These are phyloP conservation scores for Parelbella ahira DNA, from an alignment of 2,888 invertebrate genomes.

Conservation along the genomic window DNA sequence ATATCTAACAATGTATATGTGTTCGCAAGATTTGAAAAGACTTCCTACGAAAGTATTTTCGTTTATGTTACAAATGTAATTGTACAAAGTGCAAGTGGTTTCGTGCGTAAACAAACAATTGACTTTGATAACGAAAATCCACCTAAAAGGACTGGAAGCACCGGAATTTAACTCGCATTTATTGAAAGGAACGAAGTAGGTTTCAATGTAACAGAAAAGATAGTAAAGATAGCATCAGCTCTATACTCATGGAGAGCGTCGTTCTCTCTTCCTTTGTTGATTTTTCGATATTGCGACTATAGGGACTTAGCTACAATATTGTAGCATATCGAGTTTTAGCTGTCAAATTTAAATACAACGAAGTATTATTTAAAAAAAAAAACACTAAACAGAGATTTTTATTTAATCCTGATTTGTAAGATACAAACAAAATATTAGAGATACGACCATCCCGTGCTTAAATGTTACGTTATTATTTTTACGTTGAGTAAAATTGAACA, in stretches of 20 bases:
- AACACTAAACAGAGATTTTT: no score
- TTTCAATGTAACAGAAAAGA: conserved; percentile 12
- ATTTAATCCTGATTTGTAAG: no score
- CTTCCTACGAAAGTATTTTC: no score
- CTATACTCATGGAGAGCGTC: background rate
- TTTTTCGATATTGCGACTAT: conserved; percentile 12
- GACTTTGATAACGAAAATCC: conserved; percentile 2
- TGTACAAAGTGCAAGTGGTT: background rate
- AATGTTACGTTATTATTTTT: no score
- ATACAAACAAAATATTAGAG: no score
- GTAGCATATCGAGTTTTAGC: background rate
- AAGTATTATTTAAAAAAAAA: background rate
- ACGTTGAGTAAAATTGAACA: no score
- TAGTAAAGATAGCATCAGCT: conserved; percentile 6
- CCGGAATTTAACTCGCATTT: conserved; percentile 8
- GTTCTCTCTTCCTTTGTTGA: conserved; percentile 6
- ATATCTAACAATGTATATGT: no score
- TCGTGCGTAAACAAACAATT: background rate
- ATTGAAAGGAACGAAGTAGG: conserved; percentile 15
- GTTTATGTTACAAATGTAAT: no score
- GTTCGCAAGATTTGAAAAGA: no score
- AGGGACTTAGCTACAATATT: conserved; percentile 2
- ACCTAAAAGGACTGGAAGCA: background rate
- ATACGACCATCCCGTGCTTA: no score
- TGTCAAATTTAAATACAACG: no score